Conservation (phyloP, 1,140 invertebrate genomes). For the Drosophila pandora region DNA sequence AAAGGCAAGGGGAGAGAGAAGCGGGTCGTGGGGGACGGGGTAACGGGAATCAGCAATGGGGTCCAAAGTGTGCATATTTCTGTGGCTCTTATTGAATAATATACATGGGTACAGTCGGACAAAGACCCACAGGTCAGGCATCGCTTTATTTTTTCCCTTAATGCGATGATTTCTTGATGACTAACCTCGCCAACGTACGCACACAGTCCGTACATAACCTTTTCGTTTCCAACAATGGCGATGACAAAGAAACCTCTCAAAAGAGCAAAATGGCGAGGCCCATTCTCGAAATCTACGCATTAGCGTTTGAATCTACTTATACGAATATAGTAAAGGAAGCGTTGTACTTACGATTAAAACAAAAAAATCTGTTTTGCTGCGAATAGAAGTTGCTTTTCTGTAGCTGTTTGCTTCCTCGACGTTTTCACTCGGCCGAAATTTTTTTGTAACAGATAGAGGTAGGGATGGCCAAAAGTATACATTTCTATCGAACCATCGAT, state of each 20-base stretch:
- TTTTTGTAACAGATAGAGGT: slow-evolving; percentile 4
- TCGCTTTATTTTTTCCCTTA: slow-evolving; percentile 14
- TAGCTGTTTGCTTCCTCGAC: slow-evolving; percentile 31
- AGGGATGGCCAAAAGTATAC: not conserved
- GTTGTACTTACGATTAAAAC: slow-evolving; percentile 76
- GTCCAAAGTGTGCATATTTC: slow-evolving; percentile 46
- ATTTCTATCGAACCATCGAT: no score
- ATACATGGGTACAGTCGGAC: slow-evolving; percentile 56
- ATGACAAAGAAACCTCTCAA: slow-evolving; percentile 9
- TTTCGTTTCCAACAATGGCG: slow-evolving; percentile 8
- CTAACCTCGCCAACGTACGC: slow-evolving; percentile 25
- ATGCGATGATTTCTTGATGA: slow-evolving; percentile 19
- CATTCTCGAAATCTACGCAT: not conserved
- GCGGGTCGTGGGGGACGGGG: not conserved
- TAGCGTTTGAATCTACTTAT: not conserved
- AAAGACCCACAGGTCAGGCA: slow-evolving; percentile 18
- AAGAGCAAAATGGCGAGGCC: not conserved
- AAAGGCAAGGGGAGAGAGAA: not conserved
- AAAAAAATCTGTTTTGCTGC: slow-evolving; percentile 81
- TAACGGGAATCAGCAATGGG: slow-evolving; percentile 6
- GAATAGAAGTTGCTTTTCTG: slow-evolving; percentile 55
- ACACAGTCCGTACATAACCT: slow-evolving; percentile 40
- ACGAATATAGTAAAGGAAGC: not conserved
- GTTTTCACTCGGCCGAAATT: not conserved
- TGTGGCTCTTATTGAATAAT: slow-evolving; percentile 57